Conservation (phyloP, 2,888 invertebrate genomes). For the Leptinotarsa peninsularis region DNA sequence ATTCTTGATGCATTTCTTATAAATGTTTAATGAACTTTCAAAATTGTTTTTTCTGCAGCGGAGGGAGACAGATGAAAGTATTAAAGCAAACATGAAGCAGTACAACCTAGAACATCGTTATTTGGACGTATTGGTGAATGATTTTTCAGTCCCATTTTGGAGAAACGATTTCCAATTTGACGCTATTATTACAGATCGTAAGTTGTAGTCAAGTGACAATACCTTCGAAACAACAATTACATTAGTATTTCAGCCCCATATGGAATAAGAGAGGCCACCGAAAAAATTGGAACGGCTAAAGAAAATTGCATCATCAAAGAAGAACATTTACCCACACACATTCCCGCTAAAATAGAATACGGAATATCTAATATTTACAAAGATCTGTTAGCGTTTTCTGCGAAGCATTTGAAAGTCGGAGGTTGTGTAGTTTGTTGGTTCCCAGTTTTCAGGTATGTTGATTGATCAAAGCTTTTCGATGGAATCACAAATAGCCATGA, state of each 20-base stretch:
- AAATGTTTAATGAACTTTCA: background rate
- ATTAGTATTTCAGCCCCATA: constrained; percentile 83
- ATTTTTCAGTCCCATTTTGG: constrained; percentile 90
- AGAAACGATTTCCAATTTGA: constrained; percentile 79
- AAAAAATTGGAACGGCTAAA: constrained; percentile 80
- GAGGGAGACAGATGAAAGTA: constrained; percentile 86
- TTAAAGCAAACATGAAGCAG: constrained; percentile 88
- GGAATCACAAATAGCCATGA: no score
- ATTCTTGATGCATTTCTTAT: background rate
- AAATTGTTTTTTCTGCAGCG: constrained; percentile 64
- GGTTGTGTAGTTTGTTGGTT: constrained; percentile 96
- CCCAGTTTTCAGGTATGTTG: constrained; percentile 83
- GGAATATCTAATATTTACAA: constrained; percentile 82
- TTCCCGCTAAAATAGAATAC: constrained; percentile 89
- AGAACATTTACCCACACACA: constrained; percentile 76
- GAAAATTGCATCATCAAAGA: constrained; percentile 74
- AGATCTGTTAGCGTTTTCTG: constrained; percentile 88
- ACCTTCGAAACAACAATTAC: constrained; percentile 21
- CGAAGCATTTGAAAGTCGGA: constrained; percentile 78
- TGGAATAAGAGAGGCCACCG: constrained; percentile 94
- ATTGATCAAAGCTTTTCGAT: background rate
- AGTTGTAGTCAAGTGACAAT: constrained; percentile 58
- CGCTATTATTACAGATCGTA: constrained; percentile 96
- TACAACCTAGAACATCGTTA: constrained; percentile 83
- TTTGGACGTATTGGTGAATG: constrained; percentile 90